Percentiles rank a stretch among this genome's conserved stretches.
phyloP scores from a whole-genome alignment of 35 echinoderm and acorn worm species.

The Anneissia japonica region DNA sequence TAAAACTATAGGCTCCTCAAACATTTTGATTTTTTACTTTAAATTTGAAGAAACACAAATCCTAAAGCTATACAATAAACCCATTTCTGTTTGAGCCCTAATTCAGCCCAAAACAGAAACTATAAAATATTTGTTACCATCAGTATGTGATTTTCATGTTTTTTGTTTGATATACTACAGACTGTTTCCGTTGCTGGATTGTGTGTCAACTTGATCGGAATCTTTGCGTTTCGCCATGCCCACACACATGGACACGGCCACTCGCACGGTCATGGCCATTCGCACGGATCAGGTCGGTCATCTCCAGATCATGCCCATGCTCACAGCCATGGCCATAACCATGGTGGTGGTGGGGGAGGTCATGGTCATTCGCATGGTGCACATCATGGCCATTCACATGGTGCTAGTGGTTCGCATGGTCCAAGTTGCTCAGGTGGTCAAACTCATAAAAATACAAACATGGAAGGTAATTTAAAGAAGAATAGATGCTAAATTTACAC shows the following conservation, averaged over 20 bases:
- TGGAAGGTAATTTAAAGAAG: slow-evolving; percentile 27
- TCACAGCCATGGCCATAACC: slow-evolving; percentile 44
- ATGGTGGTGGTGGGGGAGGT: slow-evolving; percentile 42
- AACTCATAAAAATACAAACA: background rate
- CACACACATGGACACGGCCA: slow-evolving; percentile 39
- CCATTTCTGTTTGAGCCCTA: too few species aligned
- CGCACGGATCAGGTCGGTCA: slow-evolving; percentile 16
- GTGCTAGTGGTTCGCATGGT: background rate
- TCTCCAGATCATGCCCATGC: background rate
- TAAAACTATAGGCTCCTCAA: too few species aligned
- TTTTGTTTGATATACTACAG: slow-evolving; percentile 32
- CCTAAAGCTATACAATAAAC: too few species aligned
- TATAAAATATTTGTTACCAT: too few species aligned
- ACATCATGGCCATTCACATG: background rate
- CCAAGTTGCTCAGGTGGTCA: background rate
- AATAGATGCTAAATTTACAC: too few species aligned
- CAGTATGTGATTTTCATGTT: too few species aligned
- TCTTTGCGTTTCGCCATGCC: slow-evolving; percentile 67
- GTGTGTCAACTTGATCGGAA: slow-evolving; percentile 83
- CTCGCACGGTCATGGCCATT: background rate
- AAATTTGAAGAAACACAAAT: too few species aligned
- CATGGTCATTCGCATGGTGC: slow-evolving; percentile 50
- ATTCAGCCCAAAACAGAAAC: too few species aligned
- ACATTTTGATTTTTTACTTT: too few species aligned
- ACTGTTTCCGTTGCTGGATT: slow-evolving; percentile 86